Percentiles rank a stretch among this genome's conserved stretches.
Evolutionary conservation across 2,888 invertebrate genomes (phyloP).

Genomic region (Drosophila niveifrons): DNA sequence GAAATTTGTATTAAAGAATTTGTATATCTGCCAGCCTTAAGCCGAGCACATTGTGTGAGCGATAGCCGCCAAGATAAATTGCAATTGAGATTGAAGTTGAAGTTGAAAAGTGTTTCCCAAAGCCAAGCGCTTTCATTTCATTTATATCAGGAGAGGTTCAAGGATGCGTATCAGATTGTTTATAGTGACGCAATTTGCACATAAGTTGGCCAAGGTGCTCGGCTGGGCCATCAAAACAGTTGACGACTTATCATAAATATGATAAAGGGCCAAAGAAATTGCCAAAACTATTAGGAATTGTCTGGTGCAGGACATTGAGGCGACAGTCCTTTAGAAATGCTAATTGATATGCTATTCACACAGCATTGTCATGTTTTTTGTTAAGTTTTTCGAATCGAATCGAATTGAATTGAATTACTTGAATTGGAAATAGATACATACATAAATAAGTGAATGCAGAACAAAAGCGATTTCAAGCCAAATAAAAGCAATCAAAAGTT

Average conservation of each 20-base stretch:
- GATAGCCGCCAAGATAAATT: constrained; percentile 36
- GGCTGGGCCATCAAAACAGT: constrained; percentile 24
- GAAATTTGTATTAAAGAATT: constrained; percentile 33
- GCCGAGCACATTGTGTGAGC: background rate
- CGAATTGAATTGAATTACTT: constrained; percentile 18
- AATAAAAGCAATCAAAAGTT: constrained; percentile 56
- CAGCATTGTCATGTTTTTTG: constrained; percentile 4
- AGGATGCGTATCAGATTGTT: constrained; percentile 19
- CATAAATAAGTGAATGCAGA: constrained; percentile 32
- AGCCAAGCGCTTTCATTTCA: constrained; percentile 22
- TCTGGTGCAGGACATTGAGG: constrained; percentile 2
- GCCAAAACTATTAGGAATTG: constrained; percentile 16
- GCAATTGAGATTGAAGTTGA: constrained; percentile 45
- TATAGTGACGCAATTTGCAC: constrained; percentile 32
- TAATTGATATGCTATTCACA: constrained; percentile 31
- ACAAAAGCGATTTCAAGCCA: constrained; percentile 39
- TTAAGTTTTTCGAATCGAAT: constrained; percentile 10
- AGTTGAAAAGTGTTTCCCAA: constrained; percentile 24
- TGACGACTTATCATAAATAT: constrained; percentile 44
- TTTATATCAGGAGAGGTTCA: constrained; percentile 5
- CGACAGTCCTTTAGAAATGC: constrained; percentile 32
- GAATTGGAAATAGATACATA: constrained; percentile 40
- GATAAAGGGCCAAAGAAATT: constrained; percentile 29
- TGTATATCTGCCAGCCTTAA: constrained; percentile 1
- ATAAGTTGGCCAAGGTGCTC: constrained; percentile 8